Base-by-base conservation (phyloP, 2,797 vertebrate genomes). In the Manis javanica region DNA sequence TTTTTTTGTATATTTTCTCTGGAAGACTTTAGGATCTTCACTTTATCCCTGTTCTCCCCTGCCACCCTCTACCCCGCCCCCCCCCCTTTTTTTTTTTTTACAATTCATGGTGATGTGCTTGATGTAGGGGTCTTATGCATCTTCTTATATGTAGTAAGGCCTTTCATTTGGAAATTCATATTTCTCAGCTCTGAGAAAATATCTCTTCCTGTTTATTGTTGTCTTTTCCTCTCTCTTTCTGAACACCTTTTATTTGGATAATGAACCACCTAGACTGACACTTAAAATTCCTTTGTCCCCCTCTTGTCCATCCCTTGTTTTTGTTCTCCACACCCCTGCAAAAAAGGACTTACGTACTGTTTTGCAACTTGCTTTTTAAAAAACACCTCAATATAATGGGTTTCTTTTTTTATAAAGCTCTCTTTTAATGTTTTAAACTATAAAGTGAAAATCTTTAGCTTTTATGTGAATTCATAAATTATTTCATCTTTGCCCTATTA, bases 331-430 rank as follows among this genome's bases (percentile, higher is more conserved):
- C 6, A 86, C 23, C 1, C 14, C 26, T 87, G 19, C 18, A 61
- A 59, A 82, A 86, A 88, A 81, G 8, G 10, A 24, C 37, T 68
- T 84, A 72, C 16, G 51, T 10, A 39, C 23, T 83, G 57, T 51
- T 74, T 74, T 74, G 13, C 46, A 91, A 24, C 64, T 90, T 86
- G 55, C 69, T 53, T 77, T 82, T 49, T 18, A n/a, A 46, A 90
- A 84, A 74, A 26, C 3, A 69, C 24, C 9, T 81, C 53, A 74
- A 10, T 77, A 24, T 82, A 51, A 39, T 81, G 53, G 61, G 1
- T 66, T 90, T 90, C 34, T 71, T 63, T 79, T 79, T 92, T 88
- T 91, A 39, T 85, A 85, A 95, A 71, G 37, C 64, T 95, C 14
- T 79, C 4, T 74, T 96, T 93, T 87, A 82, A 86, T 72, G 16